These are phyloP conservation scores for Protophormia terraenovae DNA, from an alignment of 2,888 invertebrate genomes.

Conservation along the genomic window DNA sequence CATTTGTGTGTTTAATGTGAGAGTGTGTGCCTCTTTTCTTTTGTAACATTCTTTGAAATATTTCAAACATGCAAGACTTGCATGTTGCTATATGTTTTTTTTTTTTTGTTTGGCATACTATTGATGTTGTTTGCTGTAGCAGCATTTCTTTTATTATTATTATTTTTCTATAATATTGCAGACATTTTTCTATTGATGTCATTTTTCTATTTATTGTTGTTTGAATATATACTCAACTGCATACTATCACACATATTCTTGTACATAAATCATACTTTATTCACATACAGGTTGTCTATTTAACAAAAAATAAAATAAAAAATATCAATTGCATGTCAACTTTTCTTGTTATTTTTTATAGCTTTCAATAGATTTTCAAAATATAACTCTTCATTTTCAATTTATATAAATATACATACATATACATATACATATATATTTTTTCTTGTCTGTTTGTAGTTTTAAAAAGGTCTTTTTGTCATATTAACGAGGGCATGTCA, in stretches of 20 bases:
- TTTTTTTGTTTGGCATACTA: slow-evolving; percentile 25
- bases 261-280: not conserved
- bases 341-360: slow-evolving; percentile 21
- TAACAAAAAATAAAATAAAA: no score
- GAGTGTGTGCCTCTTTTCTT: not conserved
- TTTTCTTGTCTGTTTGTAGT: not conserved
- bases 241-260: not conserved
- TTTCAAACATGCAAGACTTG: slow-evolving; percentile 59
- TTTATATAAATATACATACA: not conserved
- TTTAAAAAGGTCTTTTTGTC: not conserved
- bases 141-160: slow-evolving; percentile 16
- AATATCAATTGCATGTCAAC: slow-evolving; percentile 62
- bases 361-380: not conserved
- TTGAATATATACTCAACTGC: not conserved
- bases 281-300: slow-evolving; percentile 35
- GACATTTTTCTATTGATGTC: slow-evolving; percentile 51
- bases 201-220: slow-evolving; percentile 42
- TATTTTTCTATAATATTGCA: slow-evolving; percentile 22
- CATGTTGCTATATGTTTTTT: slow-evolving; percentile 44
- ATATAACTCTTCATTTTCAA: slow-evolving; percentile 33
- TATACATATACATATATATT: not conserved
- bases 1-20: not conserved
- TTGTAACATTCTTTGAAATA: slow-evolving; percentile 38
- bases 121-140: slow-evolving; percentile 13
- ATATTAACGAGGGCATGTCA: not conserved